Conservation (phyloP, 2,797 vertebrate genomes). For the Parauchenoglanis ngamensis region DNA sequence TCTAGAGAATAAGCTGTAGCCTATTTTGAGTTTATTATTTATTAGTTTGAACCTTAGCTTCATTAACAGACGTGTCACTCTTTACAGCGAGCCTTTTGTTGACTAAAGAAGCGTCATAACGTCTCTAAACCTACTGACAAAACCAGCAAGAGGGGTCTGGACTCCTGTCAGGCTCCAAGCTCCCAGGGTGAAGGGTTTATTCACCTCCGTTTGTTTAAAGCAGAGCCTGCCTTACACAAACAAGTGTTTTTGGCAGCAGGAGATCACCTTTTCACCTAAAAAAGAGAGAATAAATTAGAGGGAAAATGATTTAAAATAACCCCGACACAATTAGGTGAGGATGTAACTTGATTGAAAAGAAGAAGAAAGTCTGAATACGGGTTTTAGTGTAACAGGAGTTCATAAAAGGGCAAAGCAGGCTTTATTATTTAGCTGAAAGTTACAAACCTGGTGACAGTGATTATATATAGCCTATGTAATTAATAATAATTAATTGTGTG, state of each 20-base stretch:
- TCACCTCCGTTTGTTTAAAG: constrained; percentile 54
- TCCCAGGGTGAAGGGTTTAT: constrained; percentile 55
- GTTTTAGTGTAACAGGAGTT: neutral
- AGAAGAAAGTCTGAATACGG: neutral
- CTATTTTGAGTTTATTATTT: neutral
- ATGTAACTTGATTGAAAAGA: neutral
- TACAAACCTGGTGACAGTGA: neutral
- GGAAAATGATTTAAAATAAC: neutral
- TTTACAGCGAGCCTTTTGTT: constrained; percentile 31
- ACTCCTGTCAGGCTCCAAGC: constrained; percentile 45
- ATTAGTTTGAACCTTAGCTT: constrained; percentile 6
- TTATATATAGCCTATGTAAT: neutral
- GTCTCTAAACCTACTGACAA: constrained; percentile 44
- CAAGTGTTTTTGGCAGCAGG: constrained; percentile 19
- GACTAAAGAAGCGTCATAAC: constrained; percentile 16
- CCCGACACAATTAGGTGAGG: neutral
- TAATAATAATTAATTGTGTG: no score
- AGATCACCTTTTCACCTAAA: constrained; percentile 11
- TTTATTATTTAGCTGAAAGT: neutral
- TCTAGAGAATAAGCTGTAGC: neutral
- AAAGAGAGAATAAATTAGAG: neutral
- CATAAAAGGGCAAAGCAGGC: neutral
- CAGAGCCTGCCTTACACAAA: constrained; percentile 31
- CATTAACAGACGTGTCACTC: constrained; percentile 9
- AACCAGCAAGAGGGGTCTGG: constrained; percentile 62